These are phyloP conservation scores for Dermatemys mawii DNA, from an alignment of 2,113 vertebrate species.

Conservation along the genomic window DNA sequence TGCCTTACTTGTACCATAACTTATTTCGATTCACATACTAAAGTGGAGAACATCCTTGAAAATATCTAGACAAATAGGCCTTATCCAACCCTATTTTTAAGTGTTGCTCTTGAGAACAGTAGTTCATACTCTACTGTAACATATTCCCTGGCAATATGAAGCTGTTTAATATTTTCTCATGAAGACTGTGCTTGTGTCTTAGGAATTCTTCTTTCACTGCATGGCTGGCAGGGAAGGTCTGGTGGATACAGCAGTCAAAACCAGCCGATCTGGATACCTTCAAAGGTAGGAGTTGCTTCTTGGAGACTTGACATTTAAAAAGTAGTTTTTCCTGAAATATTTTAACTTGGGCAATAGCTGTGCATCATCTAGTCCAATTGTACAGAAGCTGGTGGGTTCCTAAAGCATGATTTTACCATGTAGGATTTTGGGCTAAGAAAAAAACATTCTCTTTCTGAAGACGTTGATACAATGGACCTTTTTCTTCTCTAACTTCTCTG, in stretches of 20 bases:
- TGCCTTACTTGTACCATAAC: neutral
- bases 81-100: neutral
- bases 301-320: neutral
- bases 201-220: constrained; percentile 99
- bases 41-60: neutral
- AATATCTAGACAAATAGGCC: neutral
- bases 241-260: constrained; percentile 98
- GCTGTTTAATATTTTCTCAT: neutral
- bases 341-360: fast-evolving
- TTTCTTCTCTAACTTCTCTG: neutral
- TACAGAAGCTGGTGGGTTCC: neutral
- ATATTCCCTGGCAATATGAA: neutral
- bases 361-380: neutral
- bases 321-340: fast-evolving
- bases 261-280: constrained; percentile 95
- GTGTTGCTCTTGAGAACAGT: neutral
- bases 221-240: constrained; percentile 98
- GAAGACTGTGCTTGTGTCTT: constrained; percentile 31
- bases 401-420: neutral
- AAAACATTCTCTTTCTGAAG: neutral
- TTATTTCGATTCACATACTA: neutral
- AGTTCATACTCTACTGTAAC: neutral
- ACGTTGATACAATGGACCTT: neutral
- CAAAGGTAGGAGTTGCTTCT: constrained; percentile 84
- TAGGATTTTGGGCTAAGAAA: neutral